phyloP scores from a whole-genome alignment of 2,888 invertebrate genomes.

The Amphipyra berbera region DNA sequence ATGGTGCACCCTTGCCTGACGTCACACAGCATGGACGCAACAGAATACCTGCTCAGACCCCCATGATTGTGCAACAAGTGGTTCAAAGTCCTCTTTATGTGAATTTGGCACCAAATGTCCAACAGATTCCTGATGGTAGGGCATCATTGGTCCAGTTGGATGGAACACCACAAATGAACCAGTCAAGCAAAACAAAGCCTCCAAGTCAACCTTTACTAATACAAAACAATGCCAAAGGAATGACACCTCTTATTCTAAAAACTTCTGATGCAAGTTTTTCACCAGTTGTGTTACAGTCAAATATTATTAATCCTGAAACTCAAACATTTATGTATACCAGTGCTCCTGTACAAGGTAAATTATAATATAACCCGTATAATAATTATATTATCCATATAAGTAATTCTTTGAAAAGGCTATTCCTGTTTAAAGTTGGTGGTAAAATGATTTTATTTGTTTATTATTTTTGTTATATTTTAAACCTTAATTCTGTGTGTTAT shows the following conservation, averaged over 20 bases:
- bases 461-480: background rate
- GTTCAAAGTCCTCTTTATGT: slow-evolving; percentile 83
- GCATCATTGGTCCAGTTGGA: slow-evolving; percentile 75
- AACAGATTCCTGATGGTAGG: slow-evolving; percentile 75
- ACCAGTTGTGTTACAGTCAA: slow-evolving; percentile 92
- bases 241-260: slow-evolving; percentile 81
- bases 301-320: slow-evolving; percentile 88
- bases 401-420: background rate
- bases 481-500: no score
- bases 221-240: slow-evolving; percentile 79
- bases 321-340: slow-evolving; percentile 87
- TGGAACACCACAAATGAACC: slow-evolving; percentile 69
- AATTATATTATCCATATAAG: background rate
- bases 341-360: slow-evolving; percentile 83
- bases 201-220: slow-evolving; percentile 76
- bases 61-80: slow-evolving; percentile 84
- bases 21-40: slow-evolving; percentile 75
- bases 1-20: slow-evolving; percentile 71
- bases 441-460: background rate
- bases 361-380: slow-evolving; percentile 2
- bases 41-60: slow-evolving; percentile 68
- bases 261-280: slow-evolving; percentile 84
- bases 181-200: slow-evolving; percentile 67
- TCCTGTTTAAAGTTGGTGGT: background rate
- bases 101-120: slow-evolving; percentile 78